phyloP scores from a whole-genome alignment of 2,113 vertebrate species.

The Lepisosteus oculatus region DNA sequence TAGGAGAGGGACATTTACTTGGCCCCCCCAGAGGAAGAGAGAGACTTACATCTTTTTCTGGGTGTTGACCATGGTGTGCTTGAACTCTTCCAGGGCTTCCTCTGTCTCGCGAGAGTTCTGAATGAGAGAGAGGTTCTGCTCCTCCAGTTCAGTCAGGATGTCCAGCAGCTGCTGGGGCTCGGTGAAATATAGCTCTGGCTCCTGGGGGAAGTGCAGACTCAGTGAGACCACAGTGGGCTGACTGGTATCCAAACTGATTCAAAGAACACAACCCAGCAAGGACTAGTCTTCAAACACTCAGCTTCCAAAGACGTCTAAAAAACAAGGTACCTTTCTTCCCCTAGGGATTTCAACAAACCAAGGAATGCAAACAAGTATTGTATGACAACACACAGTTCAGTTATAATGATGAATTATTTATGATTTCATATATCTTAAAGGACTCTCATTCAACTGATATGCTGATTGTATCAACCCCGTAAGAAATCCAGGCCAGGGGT shows the following conservation, averaged over 20 bases:
- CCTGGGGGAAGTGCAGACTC: constrained; percentile 34
- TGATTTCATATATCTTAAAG: too few relatives aligned
- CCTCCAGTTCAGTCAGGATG: constrained; percentile 73
- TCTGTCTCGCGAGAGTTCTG: constrained; percentile 76
- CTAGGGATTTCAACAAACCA: too few relatives aligned
- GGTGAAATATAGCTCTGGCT: constrained; percentile 79
- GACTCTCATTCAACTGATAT: too few relatives aligned
- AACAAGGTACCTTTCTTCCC: too few relatives aligned
- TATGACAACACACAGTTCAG: not conserved
- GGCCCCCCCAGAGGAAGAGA: not conserved
- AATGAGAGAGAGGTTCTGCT: constrained; percentile 82
- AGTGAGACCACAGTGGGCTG: not conserved
- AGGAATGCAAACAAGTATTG: not conserved
- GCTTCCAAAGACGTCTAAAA: not conserved
- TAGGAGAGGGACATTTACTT: too few relatives aligned
- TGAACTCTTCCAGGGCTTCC: constrained; percentile 67
- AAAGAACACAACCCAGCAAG: not conserved
- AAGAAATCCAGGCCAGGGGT: too few relatives aligned
- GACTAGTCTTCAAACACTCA: not conserved
- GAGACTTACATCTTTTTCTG: constrained; percentile 67
- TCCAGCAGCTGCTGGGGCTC: constrained; percentile 83
- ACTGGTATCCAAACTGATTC: not conserved
- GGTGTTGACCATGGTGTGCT: constrained; percentile 53
- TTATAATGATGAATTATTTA: too few relatives aligned
- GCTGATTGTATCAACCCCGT: too few relatives aligned